Percentiles rank a stretch among this genome's conserved stretches.
phyloP scores from a whole-genome alignment of 2,797 vertebrate species.

The Thaleichthys pacificus region DNA sequence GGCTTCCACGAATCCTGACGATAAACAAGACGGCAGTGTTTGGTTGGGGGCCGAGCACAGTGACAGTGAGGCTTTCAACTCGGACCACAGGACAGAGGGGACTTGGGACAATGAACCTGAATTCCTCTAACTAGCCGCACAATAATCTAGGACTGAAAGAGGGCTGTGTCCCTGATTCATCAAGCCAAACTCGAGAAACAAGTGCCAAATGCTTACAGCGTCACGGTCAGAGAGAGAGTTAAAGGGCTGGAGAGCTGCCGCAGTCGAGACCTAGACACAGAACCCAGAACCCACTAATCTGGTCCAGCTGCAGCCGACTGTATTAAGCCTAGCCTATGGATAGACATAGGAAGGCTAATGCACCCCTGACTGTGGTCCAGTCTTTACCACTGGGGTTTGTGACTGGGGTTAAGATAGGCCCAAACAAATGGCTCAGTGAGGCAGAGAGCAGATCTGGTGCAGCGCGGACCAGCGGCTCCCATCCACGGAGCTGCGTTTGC shows the following conservation, averaged over 20 bases:
- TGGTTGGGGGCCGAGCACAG: background rate
- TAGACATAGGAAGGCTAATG: background rate
- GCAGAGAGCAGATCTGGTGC: background rate
- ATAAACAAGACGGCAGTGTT: conserved; percentile 11
- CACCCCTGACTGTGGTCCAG: background rate
- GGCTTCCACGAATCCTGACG: conserved; percentile 13
- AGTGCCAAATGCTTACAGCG: conserved; percentile 15
- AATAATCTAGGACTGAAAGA: conserved; percentile 14
- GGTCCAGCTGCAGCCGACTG: too few species aligned
- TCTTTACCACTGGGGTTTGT: background rate
- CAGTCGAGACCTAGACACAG: background rate
- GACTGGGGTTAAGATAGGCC: background rate
- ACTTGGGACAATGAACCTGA: conserved; percentile 16
- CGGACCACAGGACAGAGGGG: background rate
- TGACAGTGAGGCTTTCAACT: conserved; percentile 17
- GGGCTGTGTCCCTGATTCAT: conserved; percentile 14
- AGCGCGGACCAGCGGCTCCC: background rate
- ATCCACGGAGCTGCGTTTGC: background rate
- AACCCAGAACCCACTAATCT: background rate
- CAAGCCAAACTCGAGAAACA: conserved; percentile 3
- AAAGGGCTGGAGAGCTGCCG: background rate
- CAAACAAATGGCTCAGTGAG: background rate
- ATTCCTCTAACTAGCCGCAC: conserved; percentile 12
- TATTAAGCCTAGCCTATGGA: background rate
- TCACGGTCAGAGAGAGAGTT: background rate